Base-by-base conservation (phyloP, 2,888 invertebrate genomes). In the Sympetrum striolatum region DNA sequence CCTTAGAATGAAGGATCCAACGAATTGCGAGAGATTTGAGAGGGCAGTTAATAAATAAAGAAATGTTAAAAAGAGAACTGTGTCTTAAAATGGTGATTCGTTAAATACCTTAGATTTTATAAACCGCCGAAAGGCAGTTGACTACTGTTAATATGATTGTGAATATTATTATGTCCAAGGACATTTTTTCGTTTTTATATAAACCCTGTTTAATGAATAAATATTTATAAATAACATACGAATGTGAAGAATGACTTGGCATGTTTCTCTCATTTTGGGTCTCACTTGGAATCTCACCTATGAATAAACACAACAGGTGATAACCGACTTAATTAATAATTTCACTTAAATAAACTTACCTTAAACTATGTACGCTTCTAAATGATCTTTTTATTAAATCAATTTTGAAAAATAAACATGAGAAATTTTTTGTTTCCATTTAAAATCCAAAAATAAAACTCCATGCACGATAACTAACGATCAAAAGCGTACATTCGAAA, bases 191-290 rank as follows among this genome's bases (percentile, higher is more conserved):
- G 86, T 86, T 86, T 86, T 86, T 86, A 86, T 86, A 86, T 86
- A 86, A 86, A 86, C 86, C 86, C 86, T 86, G 86, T 86, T 86
- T 86, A 86, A 86, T 86, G 86, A 86, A 86, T 86, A 86, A 86
- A 86, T 60, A 86, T 86, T 86, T 86, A 86, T 86, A 86, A 86
- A 86, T 86, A 86, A 86, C 86, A 60, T 58, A 60, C 60, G 37
- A 60, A 58, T 86, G 60, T 86, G 35, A 60, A 86, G 37, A 22
- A 60, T 64, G n/a, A 37, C 58, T 60, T 60, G 53, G 73, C 73
- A 25, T 73, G 73, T 73, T 73, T 73, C 31, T 73, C 31, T 53
- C 53, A 53, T 53, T 53, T 53, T 53, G 53, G 53, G 53, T 8
- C 5, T 44, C 44, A 10, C 10, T 10, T 8, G 18, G 53, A 53